Evolutionary conservation across 2,797 vertebrate genomes (phyloP), one percentile per base, ranked within the genome.

Genomic region (Mareca penelope): DNA sequence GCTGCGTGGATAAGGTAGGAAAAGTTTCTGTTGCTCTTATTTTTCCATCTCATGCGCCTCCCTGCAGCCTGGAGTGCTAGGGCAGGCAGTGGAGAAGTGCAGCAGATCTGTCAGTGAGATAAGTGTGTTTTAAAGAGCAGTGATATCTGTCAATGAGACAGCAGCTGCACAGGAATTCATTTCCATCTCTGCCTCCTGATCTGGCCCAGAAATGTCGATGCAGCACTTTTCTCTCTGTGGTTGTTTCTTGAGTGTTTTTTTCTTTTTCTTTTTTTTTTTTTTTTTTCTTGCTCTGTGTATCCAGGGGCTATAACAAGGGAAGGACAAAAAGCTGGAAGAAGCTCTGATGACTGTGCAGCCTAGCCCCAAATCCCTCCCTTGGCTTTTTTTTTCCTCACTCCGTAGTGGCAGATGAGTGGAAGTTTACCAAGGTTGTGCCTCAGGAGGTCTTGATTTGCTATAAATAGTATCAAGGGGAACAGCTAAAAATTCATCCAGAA

Each of bases 41-140:
- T 14, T 48, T 76, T 71, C 0, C 13, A 15, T 73, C 37, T 81
- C 0, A 0, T 56, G 4, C 7, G 0, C 28, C 2, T 69, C 46
- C 2, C 37, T 59, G 8, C 6, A 35, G 57, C 28, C 67, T 68
- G 68, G 33, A 82, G 60, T 6, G 29, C 10, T 14, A 1, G 21
- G 44, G 69, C 29, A 59, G 56, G 46, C 23, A 24, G 33, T 9
- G 42, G 31, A 5, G 31, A 52, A 68, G 21, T 12, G 40, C 69
- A 31, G 80, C 6, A 24, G 80, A 11, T 39, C 48, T 85, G 82
- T 57, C 55, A 46, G 48, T 4, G 57, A 57, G 68, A 50, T 67
- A 75, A 89, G 77, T 50, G 67, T 1, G 8, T 76, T 93, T 73
- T 93, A 94, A 94, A 91, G 93, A 92, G 90, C 64, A 55, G 17